Evolutionary conservation across 2,888 invertebrate genomes (phyloP), one percentile per base, ranked within the genome.

Genomic region (Tetramorium bicarinatum): DNA sequence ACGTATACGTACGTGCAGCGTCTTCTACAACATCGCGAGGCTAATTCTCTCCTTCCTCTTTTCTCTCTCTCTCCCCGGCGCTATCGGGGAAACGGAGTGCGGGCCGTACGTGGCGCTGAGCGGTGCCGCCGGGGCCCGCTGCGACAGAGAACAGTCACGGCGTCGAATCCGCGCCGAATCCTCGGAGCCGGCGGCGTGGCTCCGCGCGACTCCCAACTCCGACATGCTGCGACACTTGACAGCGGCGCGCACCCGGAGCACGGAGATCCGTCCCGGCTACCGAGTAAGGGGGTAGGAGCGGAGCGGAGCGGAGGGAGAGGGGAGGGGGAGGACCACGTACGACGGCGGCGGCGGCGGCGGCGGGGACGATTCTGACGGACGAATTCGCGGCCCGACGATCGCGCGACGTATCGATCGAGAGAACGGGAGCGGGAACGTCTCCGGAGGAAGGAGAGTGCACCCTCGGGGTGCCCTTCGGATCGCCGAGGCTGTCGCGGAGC

Each of bases 161-260:
- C 0, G 0, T 4, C 34, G 71, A 2, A n/a, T 11, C 2, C 61
- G 49, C 21, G 38, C 1, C 8, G 67, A 67, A 67, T 67, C 4
- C 29, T 34, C 25, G 29, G 81, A 87, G 83, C 88, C 88, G 88
- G 88, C 82, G 82, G 29, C 29, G 29, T 34, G 29, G 29, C 1
- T 25, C 29, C 4, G 4, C 29, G 29, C 29, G 1, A 34, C 79
- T n/a, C n/a, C 77, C 84, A 84, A 86, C 80, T 69, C 79, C 81
- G 75, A 64, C n/a, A n/a, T n/a, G n/a, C n/a, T n/a, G n/a, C n/a
- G n/a, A n/a, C 71, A 83, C 85, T 89, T 89, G 89, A 89, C 89
- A 89, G 89, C 85, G 83, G 83, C 85, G 7, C 64, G 56, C 80
- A 54, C 11, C 59, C 64, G 54, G 66, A 59, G 15, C 52, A 9